phyloP scores from a whole-genome alignment of 2,797 vertebrate genomes.

The Gadopsis marmoratus region DNA sequence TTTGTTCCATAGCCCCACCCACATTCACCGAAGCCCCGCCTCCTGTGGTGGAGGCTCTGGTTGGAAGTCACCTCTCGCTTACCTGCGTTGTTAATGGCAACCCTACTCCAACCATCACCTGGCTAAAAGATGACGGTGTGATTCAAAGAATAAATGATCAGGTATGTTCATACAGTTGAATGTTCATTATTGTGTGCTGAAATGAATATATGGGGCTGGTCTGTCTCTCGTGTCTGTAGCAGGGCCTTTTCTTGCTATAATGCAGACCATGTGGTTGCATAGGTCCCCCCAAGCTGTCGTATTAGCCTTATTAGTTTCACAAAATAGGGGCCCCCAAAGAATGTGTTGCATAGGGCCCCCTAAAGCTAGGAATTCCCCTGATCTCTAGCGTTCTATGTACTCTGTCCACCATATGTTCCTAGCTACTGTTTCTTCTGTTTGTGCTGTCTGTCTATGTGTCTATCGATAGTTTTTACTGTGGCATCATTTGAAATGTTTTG shows the following conservation, averaged over 20 bases:
- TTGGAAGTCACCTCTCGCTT: conserved; percentile 83
- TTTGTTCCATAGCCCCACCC: conserved; percentile 86
- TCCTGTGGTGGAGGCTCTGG: conserved; percentile 83
- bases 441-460: too few species aligned
- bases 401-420: background rate
- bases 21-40: conserved; percentile 88
- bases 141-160: conserved; percentile 68
- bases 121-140: conserved; percentile 86
- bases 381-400: background rate
- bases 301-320: too few species aligned
- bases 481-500: too few species aligned
- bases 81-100: conserved; percentile 89
- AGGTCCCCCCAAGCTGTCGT: too few species aligned
- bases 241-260: too few species aligned
- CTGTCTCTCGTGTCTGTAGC: too few species aligned
- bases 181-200: background rate
- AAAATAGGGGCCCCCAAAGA: too few species aligned
- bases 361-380: too few species aligned
- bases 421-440: background rate
- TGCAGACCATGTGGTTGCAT: too few species aligned
- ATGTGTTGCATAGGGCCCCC: too few species aligned
- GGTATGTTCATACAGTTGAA: conserved; percentile 43
- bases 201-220: too few species aligned
- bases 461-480: too few species aligned
- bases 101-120: conserved; percentile 89